Percentiles rank a stretch among this genome's conserved stretches.
Conservation (phyloP, 1,140 invertebrate genomes). For the Dreissena polymorpha region DNA sequence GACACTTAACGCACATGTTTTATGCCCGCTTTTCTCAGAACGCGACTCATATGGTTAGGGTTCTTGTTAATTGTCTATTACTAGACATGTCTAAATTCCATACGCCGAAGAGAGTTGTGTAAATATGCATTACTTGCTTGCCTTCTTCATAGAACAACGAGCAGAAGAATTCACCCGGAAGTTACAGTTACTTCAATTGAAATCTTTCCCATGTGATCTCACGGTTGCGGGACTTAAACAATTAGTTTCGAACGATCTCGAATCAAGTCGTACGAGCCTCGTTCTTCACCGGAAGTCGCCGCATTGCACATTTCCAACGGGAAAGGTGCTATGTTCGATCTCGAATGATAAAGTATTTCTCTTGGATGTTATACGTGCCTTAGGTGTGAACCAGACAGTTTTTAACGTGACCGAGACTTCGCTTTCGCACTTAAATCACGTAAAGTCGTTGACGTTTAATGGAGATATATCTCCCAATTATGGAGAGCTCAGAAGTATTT, state of each 20-base stretch:
- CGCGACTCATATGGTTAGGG: too few species aligned
- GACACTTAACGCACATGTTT: too few species aligned
- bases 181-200: slow-evolving; percentile 43
- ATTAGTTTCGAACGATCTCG: slow-evolving; percentile 33
- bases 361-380: background rate
- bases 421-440: slow-evolving; percentile 28
- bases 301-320: slow-evolving; percentile 31
- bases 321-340: background rate
- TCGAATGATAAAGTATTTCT: background rate
- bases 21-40: too few species aligned
- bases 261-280: slow-evolving; percentile 34
- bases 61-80: too few species aligned
- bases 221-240: slow-evolving; percentile 27
- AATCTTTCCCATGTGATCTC: slow-evolving; percentile 23
- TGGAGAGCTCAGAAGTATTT: slow-evolving; percentile 29
- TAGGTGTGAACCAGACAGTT: background rate
- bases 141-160: slow-evolving; percentile 34
- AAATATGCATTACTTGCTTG: too few species aligned
- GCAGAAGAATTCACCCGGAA: slow-evolving; percentile 14
- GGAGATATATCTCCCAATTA: slow-evolving; percentile 28
- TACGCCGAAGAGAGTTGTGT: too few species aligned
- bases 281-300: slow-evolving; percentile 37
- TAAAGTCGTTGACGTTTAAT: background rate
- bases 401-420: slow-evolving; percentile 29
- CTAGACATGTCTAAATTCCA: too few species aligned